A percentile compares a stretch with the other conserved stretches of the same genome.
Conservation (phyloP, 2,797 vertebrate genomes). For the Eulemur rubriventer region DNA sequence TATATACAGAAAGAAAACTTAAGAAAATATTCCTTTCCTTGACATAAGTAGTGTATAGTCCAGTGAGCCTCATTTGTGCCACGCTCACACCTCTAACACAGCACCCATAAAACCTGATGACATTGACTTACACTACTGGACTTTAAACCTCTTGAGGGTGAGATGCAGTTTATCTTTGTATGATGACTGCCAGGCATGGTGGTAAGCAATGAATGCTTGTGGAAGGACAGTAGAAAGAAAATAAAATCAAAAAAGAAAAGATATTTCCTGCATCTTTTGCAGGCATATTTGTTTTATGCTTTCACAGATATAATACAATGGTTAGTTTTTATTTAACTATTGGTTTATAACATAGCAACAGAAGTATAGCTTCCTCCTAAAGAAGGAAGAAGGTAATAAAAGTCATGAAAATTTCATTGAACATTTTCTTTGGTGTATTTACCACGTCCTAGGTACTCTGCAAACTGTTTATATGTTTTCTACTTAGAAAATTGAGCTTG, state of each 20-base stretch:
- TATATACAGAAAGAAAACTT: not conserved
- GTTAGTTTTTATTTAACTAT: not conserved
- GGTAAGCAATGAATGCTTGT: not conserved
- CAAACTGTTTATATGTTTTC: not conserved
- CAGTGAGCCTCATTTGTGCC: not conserved
- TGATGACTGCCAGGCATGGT: not conserved
- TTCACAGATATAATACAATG: not conserved
- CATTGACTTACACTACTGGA: not conserved
- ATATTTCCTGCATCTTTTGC: not conserved
- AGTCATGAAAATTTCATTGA: not conserved
- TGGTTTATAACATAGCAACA: not conserved
- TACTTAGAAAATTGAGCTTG: not conserved
- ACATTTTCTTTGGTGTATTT: not conserved
- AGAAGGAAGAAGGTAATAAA: not conserved
- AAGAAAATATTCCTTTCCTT: not conserved
- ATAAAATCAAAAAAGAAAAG: not conserved
- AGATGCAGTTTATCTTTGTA: not conserved
- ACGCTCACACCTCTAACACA: fast-evolving
- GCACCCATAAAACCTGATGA: not conserved
- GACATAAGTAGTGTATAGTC: not conserved
- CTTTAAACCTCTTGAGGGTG: not conserved
- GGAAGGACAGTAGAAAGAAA: not conserved
- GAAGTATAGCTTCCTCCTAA: not conserved
- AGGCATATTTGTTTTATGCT: not conserved
- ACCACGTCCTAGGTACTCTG: not conserved